A percentile compares a stretch with the other conserved stretches of the same genome.
Evolutionary conservation across 1,140 invertebrate species (phyloP).

Genomic region (Helicoverpa zea): DNA sequence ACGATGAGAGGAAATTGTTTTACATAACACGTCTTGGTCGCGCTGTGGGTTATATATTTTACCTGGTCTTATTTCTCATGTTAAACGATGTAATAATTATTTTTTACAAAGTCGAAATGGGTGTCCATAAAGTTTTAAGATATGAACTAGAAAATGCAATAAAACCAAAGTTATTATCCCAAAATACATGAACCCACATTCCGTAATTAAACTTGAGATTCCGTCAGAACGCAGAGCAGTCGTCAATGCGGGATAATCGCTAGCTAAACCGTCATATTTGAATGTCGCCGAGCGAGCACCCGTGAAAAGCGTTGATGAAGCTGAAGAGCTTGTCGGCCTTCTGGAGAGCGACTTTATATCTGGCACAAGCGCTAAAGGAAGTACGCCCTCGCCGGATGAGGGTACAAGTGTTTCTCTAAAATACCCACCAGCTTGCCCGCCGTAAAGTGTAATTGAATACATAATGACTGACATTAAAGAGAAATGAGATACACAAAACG

Average conservation of each 20-base stretch:
- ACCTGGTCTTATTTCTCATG: neutral
- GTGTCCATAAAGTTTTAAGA: no score
- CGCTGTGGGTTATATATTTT: neutral
- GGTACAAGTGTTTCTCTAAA: constrained; percentile 28
- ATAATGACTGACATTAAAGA: constrained; percentile 43
- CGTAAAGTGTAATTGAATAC: constrained; percentile 39
- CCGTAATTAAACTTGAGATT: constrained; percentile 1
- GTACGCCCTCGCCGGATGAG: constrained; percentile 14
- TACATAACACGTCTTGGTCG: constrained; percentile 9
- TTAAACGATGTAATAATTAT: neutral
- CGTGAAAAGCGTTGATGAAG: constrained; percentile 48
- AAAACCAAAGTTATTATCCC: no score
- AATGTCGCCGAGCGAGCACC: constrained; percentile 38
- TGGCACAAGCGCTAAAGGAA: constrained; percentile 38
- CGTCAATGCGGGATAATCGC: constrained; percentile 41
- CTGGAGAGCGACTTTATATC: constrained; percentile 38
- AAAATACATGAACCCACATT: no score
- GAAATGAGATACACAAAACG: constrained; percentile 33
- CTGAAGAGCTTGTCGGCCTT: constrained; percentile 31
- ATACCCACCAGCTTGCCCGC: neutral
- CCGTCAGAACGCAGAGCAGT: constrained; percentile 13
- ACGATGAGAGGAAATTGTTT: constrained; percentile 10
- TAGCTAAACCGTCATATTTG: constrained; percentile 30
- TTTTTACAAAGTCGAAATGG: neutral
- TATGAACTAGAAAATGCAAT: no score